Base-by-base conservation (phyloP, 2,797 vertebrate species). In the Diplodus sargus region DNA sequence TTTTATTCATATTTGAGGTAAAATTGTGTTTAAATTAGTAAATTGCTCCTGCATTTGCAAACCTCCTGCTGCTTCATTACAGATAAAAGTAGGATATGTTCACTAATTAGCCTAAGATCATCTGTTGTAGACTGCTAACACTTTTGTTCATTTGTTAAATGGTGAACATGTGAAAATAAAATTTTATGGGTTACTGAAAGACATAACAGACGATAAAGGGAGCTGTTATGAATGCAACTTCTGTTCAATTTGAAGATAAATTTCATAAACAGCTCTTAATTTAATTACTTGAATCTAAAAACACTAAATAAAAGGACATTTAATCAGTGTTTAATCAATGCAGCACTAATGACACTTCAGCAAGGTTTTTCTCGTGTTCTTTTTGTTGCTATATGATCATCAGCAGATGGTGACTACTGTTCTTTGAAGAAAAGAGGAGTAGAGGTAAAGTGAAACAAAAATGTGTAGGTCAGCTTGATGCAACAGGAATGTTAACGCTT, bases 51-150 rank as follows among this genome's bases (percentile, higher is more conserved):
- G 25, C 15, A 66, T 25, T 58, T 60, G 13, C 22, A 63, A 11
- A 67, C 12, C 5, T 64, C 48, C 25, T 62, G n/a, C 15, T 47
- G n/a, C 18, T 57, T 45, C 20, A 48, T 15, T 47, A 28, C 17
- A 66, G 14, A 67, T 23, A 58, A 52, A 57, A 51, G n/a, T 39
- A 54, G 20, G 23, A 59, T 11, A 60, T 47, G 43, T 67, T 45
- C 57, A 45, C 10, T 5, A 23, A 54, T 61, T 48, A 69, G 52
- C 2, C 12, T 30, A 51, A 45, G 13, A 30, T 16, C 14, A 25
- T 48, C 34, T 60, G 23, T 18, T 59, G 45, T 0, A 22, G 11
- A 48, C 22, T 57, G 9, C 20, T 34, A 30, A 34, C 47, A 23
- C 53, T 45, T 15, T 45, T 2, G 3, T 23, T 45, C 11, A 62